These are phyloP conservation scores for Hesperia comma DNA, from an alignment of 2,888 invertebrate species.

Conservation along the genomic window DNA sequence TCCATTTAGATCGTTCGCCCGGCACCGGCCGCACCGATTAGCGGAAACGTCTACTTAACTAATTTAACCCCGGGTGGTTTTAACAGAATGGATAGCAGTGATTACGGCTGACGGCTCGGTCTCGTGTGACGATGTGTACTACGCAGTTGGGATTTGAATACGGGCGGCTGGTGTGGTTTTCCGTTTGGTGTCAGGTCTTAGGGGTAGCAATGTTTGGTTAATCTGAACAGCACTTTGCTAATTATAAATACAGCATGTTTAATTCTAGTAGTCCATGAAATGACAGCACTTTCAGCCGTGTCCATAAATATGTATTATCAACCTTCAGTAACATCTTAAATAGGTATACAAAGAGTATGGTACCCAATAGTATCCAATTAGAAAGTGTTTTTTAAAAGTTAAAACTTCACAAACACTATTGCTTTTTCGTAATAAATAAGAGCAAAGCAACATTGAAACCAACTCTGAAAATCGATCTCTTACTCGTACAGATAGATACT, in stretches of 20 bases:
- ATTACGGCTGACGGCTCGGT: slow-evolving; percentile 65
- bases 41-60: slow-evolving; percentile 85
- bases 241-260: too few species aligned
- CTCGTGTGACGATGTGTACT: slow-evolving; percentile 60
- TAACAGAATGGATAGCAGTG: slow-evolving; percentile 85
- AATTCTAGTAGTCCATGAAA: too few species aligned
- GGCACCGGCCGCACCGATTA: slow-evolving; percentile 81
- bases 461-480: background rate
- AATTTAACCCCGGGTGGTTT: slow-evolving; percentile 84
- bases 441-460: background rate
- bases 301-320: too few species aligned
- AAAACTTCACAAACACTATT: too few species aligned
- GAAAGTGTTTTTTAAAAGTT: too few species aligned
- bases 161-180: slow-evolving; percentile 3
- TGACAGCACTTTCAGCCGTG: too few species aligned
- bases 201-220: background rate
- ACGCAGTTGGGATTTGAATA: slow-evolving; percentile 28
- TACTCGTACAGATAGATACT: background rate
- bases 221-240: too few species aligned
- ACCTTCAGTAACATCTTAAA: too few species aligned
- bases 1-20: slow-evolving; percentile 82
- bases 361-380: too few species aligned
- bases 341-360: too few species aligned
- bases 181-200: background rate
- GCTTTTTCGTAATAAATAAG: background rate